Conservation (phyloP, 2,113 vertebrate species). For the Taurulus bubalis region DNA sequence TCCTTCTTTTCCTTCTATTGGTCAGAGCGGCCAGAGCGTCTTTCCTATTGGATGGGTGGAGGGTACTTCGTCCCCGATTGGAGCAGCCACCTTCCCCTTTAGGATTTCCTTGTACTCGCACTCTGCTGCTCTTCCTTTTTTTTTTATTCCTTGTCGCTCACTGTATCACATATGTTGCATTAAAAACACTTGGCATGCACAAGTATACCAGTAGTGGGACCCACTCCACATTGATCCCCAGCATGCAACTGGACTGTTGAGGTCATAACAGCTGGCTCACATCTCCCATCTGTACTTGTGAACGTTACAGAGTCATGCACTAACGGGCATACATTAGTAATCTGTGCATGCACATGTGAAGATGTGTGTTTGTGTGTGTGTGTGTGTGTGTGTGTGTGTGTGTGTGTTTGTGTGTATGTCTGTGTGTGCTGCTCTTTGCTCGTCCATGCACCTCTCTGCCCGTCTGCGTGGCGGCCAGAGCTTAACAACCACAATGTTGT, state of each 20-base stretch:
- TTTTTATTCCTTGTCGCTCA: not conserved
- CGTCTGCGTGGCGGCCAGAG: slow-evolving; percentile 21
- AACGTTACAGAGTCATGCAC: not conserved
- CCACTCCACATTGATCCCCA: not conserved
- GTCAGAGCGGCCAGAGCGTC: slow-evolving; percentile 5
- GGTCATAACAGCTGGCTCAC: slow-evolving; percentile 31
- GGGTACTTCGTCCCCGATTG: not conserved
- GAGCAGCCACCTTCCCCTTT: not conserved
- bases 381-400: too few species aligned
- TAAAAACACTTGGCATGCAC: not conserved
- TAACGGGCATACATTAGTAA: not conserved
- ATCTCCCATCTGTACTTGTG: not conserved
- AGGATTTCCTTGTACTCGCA: not conserved
- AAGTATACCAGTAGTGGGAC: not conserved
- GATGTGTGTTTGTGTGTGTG: not conserved
- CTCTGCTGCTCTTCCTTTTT: not conserved
- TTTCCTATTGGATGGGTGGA: slow-evolving; percentile 21
- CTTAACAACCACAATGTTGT: slow-evolving; percentile 16
- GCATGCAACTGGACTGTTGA: not conserved
- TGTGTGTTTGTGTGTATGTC: too few species aligned
- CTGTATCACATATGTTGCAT: not conserved
- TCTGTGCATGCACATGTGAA: not conserved
- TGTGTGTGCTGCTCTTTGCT: not conserved
- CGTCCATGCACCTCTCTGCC: not conserved
- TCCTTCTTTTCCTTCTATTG: slow-evolving; percentile 21